Evolutionary conservation across 2,888 invertebrate genomes (phyloP), one percentile per base, ranked within the genome.

Genomic region (Ceraclea dissimilis): DNA sequence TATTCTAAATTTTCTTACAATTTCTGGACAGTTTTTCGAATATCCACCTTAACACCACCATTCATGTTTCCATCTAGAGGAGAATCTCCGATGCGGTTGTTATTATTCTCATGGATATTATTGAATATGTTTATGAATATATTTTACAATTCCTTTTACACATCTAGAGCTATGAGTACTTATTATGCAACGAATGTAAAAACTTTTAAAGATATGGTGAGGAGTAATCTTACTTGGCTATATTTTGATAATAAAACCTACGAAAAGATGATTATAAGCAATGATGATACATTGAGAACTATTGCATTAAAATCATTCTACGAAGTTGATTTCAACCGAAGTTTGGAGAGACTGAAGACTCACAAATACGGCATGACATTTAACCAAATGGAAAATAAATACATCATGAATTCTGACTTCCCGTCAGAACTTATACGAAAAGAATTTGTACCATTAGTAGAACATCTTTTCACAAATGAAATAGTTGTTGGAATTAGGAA

Each of bases 121-220:
- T 2, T 4, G 4, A 47, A 18, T 19, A 19, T 18, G 18, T 47
- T 47, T 47, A 13, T 18, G 2, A 20, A 20, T 47, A 47, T 47
- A 17, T 47, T 47, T 47, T 47, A 47, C 20, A 47, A 47, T 19
- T 47, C 47, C 6, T 19, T 19, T 19, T 47, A 47, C 16, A 47
- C 47, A 11, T 18, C 47, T 2, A 2, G n/a, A 17, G 20, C 13
- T 2, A 47, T 47, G 47, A 18, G 13, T 20, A 11, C 20, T 6
- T 17, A 4, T 47, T 18, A 2, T 47, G 4, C 47, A 19, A 17
- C 8, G 11, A 18, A 47, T 6, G 18, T 47, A 5, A 47, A 47
- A 19, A 47, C 47, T 5, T 47, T 47, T 19, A 20, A 18, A 47
- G 47, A 47, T 13, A 47, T 47, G 47, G 11, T 18, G 19, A 20